Base-by-base conservation (phyloP, 2,113 vertebrate genomes). In the Gavia stellata region DNA sequence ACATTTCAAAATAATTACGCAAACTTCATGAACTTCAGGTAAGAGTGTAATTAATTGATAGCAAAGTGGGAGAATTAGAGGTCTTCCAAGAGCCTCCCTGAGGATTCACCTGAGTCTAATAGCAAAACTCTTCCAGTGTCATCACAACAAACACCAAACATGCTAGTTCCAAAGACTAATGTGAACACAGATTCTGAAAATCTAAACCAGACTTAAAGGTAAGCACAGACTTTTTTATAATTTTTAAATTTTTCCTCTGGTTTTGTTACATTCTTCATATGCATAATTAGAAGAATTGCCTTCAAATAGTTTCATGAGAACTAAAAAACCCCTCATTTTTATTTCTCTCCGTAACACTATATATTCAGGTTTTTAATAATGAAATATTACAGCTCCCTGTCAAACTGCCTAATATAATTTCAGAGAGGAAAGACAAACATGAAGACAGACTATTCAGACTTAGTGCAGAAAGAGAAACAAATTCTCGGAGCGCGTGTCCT, bases 1-100 rank as follows among this genome's bases (percentile, higher is more conserved):
- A n/a, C 33, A 45, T 87, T 79, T 82, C 70, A 74, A 61, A 96
- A 84, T 31, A 73, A 95, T 91, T 93, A 93, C 19, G 17, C 36
- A 75, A 90, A 62, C 67, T 71, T 77, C 63, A 58, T 66, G 49
- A 83, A 95, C 92, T 71, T 96, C 63, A 62, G 65, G 17, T 33
- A 63, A 88, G 86, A 66, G 42, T 66, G 19, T 61, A 96, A 88
- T 79, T 94, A 93, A 96, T 14, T 79, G 78, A 91, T 82, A 82
- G 61, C 23, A 63, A 96, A 94, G 50, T 85, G 38, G 17, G 44
- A 89, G 93, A 91, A 84, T 13, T 92, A 65, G 66, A 95, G 36
- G 40, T 71, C 78, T 96, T 97, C 88, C 81, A 88, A 95, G 65
- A 96, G 88, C 67, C 82, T 91, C 47, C 96, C 6, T 4, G 34